Evolutionary conservation across 2,888 invertebrate genomes (phyloP).

Genomic region (Andrena marginata): DNA sequence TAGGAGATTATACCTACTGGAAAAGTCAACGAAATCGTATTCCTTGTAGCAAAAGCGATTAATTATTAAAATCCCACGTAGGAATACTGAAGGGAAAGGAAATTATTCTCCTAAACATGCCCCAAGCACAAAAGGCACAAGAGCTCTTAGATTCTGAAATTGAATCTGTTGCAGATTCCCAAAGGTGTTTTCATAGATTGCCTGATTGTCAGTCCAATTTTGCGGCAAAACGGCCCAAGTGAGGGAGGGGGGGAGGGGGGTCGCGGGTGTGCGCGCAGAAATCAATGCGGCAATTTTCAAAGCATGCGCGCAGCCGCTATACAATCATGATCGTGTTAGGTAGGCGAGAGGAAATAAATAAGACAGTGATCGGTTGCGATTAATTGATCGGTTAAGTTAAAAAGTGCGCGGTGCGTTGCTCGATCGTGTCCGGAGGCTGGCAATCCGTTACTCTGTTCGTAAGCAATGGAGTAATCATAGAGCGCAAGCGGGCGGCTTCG

Average conservation of each 20-base stretch:
- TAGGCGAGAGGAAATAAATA: slow-evolving; percentile 68
- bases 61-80: too few relatives aligned
- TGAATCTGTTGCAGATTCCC: too few relatives aligned
- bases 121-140: too few relatives aligned
- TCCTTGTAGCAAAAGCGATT: too few relatives aligned
- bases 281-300: slow-evolving; percentile 84
- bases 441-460: not conserved
- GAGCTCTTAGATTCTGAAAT: too few relatives aligned
- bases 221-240: slow-evolving; percentile 11
- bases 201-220: slow-evolving; percentile 1
- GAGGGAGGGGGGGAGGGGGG: too few relatives aligned
- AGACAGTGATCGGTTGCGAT: slow-evolving; percentile 48
- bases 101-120: too few relatives aligned
- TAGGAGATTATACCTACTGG: too few relatives aligned
- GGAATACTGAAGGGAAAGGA: too few relatives aligned
- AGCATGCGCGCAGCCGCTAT: slow-evolving; percentile 80
- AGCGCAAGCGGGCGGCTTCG: not conserved
- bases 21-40: too few relatives aligned
- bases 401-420: slow-evolving; percentile 27
- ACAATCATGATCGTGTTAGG: slow-evolving; percentile 61
- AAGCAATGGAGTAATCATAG: slow-evolving; percentile 39
- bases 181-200: not conserved
- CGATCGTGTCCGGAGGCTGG: slow-evolving; percentile 1
- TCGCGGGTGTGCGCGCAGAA: slow-evolving; percentile 81
- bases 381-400: slow-evolving; percentile 21